phyloP scores from a whole-genome alignment of 2,888 invertebrate genomes.

The Drosophila mimetica region DNA sequence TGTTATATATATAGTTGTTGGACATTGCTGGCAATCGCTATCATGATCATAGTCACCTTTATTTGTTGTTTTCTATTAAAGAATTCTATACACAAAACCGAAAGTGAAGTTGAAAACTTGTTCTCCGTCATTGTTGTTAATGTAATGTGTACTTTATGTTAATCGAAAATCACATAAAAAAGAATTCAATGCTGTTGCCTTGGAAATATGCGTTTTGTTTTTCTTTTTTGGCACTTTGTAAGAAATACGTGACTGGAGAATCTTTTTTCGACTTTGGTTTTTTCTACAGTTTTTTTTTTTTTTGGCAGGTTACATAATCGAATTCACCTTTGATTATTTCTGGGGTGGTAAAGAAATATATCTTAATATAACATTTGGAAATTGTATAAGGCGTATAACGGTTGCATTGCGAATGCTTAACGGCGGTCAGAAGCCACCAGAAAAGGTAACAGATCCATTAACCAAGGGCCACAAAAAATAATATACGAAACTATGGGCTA shows the following conservation, averaged over 20 bases:
- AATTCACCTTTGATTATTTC: slow-evolving; percentile 10
- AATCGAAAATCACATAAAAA: slow-evolving; percentile 35
- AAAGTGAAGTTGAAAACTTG: slow-evolving; percentile 42
- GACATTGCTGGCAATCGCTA: background rate
- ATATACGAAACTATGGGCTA: slow-evolving; percentile 52
- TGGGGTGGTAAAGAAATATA: slow-evolving; percentile 18
- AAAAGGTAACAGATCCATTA: slow-evolving; percentile 18
- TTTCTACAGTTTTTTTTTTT: background rate
- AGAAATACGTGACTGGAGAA: slow-evolving; percentile 34
- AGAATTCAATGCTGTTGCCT: slow-evolving; percentile 43
- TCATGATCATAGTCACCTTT: background rate
- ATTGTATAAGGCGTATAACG: slow-evolving; percentile 34
- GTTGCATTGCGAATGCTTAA: slow-evolving; percentile 50
- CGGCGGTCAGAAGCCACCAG: slow-evolving; percentile 23
- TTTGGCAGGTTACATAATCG: slow-evolving; percentile 38
- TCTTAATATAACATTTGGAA: background rate
- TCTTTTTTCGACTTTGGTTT: slow-evolving; percentile 14
- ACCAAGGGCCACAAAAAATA: slow-evolving; percentile 30
- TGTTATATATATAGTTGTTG: slow-evolving; percentile 10
- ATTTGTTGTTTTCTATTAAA: slow-evolving; percentile 4
- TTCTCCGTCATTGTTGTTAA: slow-evolving; percentile 20
- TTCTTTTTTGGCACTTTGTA: slow-evolving; percentile 1
- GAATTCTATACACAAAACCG: slow-evolving; percentile 35
- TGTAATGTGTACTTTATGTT: slow-evolving; percentile 37
- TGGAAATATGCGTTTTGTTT: slow-evolving; percentile 31